A percentile compares a stretch with the other conserved stretches of the same genome.
These are phyloP conservation scores for Balaenoptera acutorostrata DNA, from an alignment of 2,113 vertebrate genomes.

Conservation along the genomic window DNA sequence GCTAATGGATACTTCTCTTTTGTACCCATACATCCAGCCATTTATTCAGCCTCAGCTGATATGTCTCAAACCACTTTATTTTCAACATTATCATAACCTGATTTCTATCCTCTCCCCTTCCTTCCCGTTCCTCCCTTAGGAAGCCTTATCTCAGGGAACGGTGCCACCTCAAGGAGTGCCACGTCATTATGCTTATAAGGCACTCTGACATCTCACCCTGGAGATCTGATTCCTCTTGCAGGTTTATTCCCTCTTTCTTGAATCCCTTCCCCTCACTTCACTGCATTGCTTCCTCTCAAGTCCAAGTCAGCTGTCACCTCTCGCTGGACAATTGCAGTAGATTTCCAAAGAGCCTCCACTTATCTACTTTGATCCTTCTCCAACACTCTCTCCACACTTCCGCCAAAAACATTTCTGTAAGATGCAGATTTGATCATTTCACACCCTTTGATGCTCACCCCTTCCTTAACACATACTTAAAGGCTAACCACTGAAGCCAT, in stretches of 20 bases:
- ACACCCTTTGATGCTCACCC: not conserved
- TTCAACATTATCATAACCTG: not conserved
- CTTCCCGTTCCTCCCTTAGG: fast-evolving
- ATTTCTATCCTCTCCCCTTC: not conserved
- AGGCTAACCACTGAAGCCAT: not conserved
- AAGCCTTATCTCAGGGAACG: not conserved
- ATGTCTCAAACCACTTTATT: not conserved
- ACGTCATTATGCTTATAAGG: fast-evolving
- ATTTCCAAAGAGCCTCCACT: not conserved
- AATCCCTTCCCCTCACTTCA: not conserved
- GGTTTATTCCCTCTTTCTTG: not conserved
- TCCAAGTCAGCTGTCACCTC: not conserved
- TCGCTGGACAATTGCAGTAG: too few relatives aligned
- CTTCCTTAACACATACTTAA: not conserved
- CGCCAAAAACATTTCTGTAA: not conserved
- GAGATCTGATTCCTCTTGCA: not conserved
- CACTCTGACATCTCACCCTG: not conserved
- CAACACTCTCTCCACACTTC: not conserved
- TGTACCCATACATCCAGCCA: not conserved
- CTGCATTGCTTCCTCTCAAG: not conserved
- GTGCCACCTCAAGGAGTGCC: not conserved
- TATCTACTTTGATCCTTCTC: not conserved
- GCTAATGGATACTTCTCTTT: not conserved
- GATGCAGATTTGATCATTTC: not conserved
- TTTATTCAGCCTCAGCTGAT: not conserved